Percentiles rank a stretch among this genome's conserved stretches.
Conservation (phyloP, 2,888 invertebrate genomes). For the Imbricaverruca yamaguchii region DNA sequence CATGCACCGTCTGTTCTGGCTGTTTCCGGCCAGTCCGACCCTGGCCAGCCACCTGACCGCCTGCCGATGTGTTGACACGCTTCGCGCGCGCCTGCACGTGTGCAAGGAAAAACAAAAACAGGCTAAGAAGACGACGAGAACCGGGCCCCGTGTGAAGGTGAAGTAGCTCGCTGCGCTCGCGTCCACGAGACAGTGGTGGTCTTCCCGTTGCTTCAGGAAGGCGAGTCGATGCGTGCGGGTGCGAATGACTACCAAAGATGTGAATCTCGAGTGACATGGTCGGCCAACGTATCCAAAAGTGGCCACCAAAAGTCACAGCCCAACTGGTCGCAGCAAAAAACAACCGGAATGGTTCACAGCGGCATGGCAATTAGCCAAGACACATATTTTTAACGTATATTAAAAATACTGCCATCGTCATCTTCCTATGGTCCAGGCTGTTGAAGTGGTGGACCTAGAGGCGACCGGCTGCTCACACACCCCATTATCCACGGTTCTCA, state of each 20-base stretch:
- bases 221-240: background rate
- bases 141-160: background rate
- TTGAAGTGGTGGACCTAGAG: too few relatives aligned
- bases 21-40: background rate
- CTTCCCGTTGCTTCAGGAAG: background rate
- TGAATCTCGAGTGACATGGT: background rate
- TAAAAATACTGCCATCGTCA: too few relatives aligned
- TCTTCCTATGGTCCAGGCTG: too few relatives aligned
- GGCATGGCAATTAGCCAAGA: too few relatives aligned
- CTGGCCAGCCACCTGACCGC: background rate
- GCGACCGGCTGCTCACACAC: too few relatives aligned
- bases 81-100: background rate
- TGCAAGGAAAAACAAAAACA: background rate
- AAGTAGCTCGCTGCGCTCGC: too few relatives aligned
- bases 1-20: background rate
- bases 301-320: too few relatives aligned
- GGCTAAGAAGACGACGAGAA: background rate
- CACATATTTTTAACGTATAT: too few relatives aligned
- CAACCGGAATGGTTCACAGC: too few relatives aligned
- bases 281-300: background rate
- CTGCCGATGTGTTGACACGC: background rate
- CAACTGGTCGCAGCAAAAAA: too few relatives aligned
- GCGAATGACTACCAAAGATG: background rate
- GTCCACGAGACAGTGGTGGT: background rate
- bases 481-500: too few relatives aligned